These are phyloP conservation scores for Caenorhabditis briggsae DNA, from an alignment of 1,140 invertebrate species.

Conservation along the genomic window DNA sequence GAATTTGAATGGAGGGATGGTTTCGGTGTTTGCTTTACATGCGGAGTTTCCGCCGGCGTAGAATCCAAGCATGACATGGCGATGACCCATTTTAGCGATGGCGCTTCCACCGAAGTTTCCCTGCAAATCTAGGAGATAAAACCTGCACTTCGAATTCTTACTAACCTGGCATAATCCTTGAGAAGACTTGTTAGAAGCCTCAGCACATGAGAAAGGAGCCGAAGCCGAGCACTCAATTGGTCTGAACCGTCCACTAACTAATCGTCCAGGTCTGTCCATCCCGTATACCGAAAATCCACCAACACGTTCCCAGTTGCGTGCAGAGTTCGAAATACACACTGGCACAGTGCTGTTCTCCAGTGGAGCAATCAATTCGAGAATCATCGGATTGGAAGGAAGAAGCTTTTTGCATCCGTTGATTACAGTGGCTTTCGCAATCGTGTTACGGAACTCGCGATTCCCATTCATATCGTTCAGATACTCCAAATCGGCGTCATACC, in stretches of 20 bases:
- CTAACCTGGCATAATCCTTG: conserved; percentile 6
- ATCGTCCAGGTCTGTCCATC: neutral
- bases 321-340: neutral
- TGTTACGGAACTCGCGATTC: neutral
- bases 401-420: neutral
- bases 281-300: neutral
- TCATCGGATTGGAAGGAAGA: neutral
- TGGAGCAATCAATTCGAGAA: neutral
- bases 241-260: neutral
- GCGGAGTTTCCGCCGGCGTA: neutral
- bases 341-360: neutral
- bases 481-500: neutral
- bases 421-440: neutral
- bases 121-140: neutral
- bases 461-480: neutral
- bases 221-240: neutral
- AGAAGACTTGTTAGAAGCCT: neutral
- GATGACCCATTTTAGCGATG: neutral
- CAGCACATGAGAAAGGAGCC: neutral
- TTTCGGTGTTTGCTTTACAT: neutral
- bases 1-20: neutral
- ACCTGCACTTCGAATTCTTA: too few species aligned
- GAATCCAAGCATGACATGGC: neutral
- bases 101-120: neutral
- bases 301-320: neutral